Evolutionary conservation across 2,888 invertebrate genomes (phyloP).

Genomic region (Xestia c-nigrum): DNA sequence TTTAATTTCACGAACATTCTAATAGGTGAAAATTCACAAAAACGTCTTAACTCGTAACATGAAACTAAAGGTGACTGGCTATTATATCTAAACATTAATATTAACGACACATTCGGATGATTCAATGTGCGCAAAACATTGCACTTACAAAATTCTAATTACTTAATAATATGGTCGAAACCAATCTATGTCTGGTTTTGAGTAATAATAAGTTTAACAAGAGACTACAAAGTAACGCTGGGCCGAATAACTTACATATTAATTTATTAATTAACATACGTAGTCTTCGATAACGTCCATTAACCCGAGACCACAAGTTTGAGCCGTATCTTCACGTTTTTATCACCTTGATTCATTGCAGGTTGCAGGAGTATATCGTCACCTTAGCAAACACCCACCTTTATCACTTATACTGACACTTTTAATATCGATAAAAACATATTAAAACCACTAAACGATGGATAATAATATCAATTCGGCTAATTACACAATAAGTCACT

Average conservation of each 20-base stretch:
- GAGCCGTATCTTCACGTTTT: conserved; percentile 83
- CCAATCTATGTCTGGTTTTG: conserved; percentile 84
- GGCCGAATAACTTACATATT: conserved; percentile 82
- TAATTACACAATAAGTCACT: conserved; percentile 56
- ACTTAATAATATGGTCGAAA: conserved; percentile 72
- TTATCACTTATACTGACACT: conserved; percentile 68
- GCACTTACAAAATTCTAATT: conserved; percentile 63
- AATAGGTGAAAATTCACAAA: conserved; percentile 54
- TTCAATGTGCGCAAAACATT: conserved; percentile 58
- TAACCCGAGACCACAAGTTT: conserved; percentile 90
- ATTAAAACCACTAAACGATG: conserved; percentile 53
- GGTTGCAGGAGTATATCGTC: conserved; percentile 82
- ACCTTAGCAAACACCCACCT: conserved; percentile 70
- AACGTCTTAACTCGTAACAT: conserved; percentile 69
- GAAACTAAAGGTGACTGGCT: conserved; percentile 84
- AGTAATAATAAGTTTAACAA: conserved; percentile 69
- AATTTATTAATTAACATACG: conserved; percentile 83
- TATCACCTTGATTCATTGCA: conserved; percentile 84
- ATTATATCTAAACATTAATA: conserved; percentile 70
- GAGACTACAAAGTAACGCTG: conserved; percentile 77
- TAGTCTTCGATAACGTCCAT: conserved; percentile 87
- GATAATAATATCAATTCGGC: conserved; percentile 34
- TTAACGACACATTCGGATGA: conserved; percentile 65
- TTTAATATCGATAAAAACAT: conserved; percentile 62
- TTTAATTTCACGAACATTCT: conserved; percentile 48